Percentiles rank a stretch among this genome's conserved stretches.
Conservation (phyloP, 2,113 vertebrate genomes). For the Phaetusa simplex region DNA sequence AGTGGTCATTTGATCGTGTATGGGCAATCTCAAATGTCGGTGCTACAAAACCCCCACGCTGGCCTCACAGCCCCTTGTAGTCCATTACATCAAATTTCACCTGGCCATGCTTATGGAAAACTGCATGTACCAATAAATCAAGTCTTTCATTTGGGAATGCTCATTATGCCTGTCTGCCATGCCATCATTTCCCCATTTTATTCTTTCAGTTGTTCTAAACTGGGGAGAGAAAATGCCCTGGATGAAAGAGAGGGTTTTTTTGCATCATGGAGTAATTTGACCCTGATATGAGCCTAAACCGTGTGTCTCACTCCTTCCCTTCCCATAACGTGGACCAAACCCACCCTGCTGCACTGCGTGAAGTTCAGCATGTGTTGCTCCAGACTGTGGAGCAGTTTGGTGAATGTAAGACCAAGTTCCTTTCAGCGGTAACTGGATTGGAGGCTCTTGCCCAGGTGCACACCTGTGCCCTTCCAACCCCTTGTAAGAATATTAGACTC, state of each 20-base stretch:
- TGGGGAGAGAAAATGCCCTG: background rate
- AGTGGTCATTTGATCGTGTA: background rate
- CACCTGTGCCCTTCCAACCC: background rate
- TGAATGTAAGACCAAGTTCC: background rate
- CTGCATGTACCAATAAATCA: background rate
- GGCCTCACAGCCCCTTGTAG: background rate
- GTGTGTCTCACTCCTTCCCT: background rate
- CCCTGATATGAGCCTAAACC: background rate
- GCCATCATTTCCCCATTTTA: background rate
- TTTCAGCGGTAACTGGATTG: background rate
- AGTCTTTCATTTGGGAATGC: background rate
- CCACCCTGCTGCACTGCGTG: accelerated
- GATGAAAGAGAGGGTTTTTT: background rate
- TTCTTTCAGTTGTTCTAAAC: background rate
- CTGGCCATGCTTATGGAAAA: background rate
- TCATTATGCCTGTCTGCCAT: background rate
- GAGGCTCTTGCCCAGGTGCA: background rate
- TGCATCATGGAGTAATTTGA: background rate
- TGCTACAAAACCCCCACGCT: background rate
- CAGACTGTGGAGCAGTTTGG: background rate
- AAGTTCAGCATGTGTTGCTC: background rate
- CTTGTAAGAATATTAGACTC: background rate
- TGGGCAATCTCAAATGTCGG: background rate
- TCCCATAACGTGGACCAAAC: background rate
- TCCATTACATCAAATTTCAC: background rate